A percentile compares a stretch with the other conserved stretches of the same genome.
These are phyloP conservation scores for Ryuthela nishihirai DNA, from an alignment of 2,888 invertebrate species.

Conservation along the genomic window DNA sequence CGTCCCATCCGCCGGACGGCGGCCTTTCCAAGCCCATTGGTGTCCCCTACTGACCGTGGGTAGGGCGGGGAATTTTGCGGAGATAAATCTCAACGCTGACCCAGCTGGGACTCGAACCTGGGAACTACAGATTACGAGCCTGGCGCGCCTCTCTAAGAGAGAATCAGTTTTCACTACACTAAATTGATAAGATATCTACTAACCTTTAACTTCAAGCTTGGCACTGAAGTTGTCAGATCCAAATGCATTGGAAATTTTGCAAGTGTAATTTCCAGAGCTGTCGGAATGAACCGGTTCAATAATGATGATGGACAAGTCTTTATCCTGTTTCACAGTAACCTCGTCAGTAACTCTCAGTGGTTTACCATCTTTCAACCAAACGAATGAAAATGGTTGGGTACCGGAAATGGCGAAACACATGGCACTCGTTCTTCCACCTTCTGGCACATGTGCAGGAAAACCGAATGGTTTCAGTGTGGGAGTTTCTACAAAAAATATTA, in stretches of 20 bases:
- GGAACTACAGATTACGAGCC: no score
- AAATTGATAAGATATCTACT: neutral
- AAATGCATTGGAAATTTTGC: neutral
- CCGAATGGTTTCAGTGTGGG: neutral
- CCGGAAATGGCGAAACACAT: neutral
- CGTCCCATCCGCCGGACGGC: no score
- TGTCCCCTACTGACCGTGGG: no score
- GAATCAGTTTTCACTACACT: no score
- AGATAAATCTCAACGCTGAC: no score
- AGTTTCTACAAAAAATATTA: neutral
- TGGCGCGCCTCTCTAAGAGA: no score
- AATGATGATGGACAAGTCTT: neutral
- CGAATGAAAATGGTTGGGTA: neutral
- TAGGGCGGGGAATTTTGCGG: no score
- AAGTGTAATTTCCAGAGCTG: constrained; percentile 3
- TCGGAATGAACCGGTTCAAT: neutral
- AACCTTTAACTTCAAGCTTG: constrained; percentile 1
- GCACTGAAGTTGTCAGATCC: neutral
- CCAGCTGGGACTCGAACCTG: no score
- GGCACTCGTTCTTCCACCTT: neutral
- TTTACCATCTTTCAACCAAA: neutral
- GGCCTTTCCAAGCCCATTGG: no score
- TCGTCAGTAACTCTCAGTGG: neutral
- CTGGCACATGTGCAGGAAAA: neutral
- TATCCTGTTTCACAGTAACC: neutral